Evolutionary conservation across 2,113 vertebrate species (phyloP), one percentile per base, ranked within the genome.

Genomic region (Rhynchomys soricoides): DNA sequence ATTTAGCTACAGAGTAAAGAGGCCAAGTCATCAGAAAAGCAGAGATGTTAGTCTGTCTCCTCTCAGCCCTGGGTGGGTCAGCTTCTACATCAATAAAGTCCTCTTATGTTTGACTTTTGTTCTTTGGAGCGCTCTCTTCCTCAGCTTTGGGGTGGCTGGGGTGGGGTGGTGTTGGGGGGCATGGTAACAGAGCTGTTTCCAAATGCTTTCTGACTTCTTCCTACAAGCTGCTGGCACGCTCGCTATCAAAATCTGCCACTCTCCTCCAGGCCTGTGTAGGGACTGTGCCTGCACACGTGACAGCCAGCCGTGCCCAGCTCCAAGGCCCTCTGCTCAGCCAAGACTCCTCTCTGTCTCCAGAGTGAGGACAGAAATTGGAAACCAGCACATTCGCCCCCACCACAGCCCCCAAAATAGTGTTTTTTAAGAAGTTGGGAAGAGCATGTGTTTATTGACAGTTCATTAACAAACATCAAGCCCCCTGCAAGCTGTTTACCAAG

Each of bases 381-480:
- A 93, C 89, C 87, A 70, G 0, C 19, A 62, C 3, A 9, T 73
- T 96, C 73, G 17, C 82, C 92, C 93, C 93, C 71, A 43, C 22
- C 4, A 3, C n/a, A 19, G 57, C 78, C 37, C 78, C 37, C n/a
- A 40, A 62, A 91, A 97, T 0, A 75, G 94, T 93, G 91, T 89
- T 95, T 96, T 86, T 87, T 3, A 95, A 93, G 66, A 96, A 96
- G 96, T 97, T 78, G 0, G 86, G 93, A 89, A 97, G 96, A 96
- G 96, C 94, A 3, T 97, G 97, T 97, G 98, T 98, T 98, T 98
- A 98, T 97, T 98, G 98, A 98, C 98, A 98, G 97, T 97, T 97
- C 98, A 98, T 98, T 98, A 98, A 98, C 97, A 98, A 98, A 98
- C 98, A 98, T 98, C 97, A 98, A 87, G 97, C 94, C 96, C 97